Conservation (phyloP, 2,113 vertebrate genomes). For the Semnornis frantzii region DNA sequence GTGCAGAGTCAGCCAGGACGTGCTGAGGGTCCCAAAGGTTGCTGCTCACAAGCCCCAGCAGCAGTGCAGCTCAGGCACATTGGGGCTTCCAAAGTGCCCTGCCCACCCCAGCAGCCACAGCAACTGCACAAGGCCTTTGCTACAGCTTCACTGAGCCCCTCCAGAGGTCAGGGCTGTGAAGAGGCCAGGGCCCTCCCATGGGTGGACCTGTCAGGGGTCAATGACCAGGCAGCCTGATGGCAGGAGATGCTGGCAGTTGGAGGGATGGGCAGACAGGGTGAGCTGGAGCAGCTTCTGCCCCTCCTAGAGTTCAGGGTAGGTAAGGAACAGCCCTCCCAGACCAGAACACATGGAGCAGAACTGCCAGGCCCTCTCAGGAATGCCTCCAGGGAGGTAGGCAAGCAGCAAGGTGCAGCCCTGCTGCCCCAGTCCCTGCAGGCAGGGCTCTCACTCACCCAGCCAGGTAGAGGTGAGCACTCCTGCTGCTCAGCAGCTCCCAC, state of each 20-base stretch:
- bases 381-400: background rate
- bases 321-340: background rate
- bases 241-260: background rate
- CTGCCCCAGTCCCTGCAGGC: fast-evolving
- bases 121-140: background rate
- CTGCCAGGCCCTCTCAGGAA: background rate
- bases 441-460: conserved; percentile 85
- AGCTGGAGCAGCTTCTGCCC: background rate
- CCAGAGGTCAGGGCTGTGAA: background rate
- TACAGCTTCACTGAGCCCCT: background rate
- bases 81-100: background rate
- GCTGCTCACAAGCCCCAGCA: background rate
- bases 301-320: background rate
- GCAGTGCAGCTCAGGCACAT: fast-evolving
- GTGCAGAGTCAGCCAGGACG: background rate
- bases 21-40: background rate
- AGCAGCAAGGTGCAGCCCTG: fast-evolving
- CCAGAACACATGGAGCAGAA: background rate
- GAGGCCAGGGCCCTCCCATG: background rate
- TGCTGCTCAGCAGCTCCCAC: conserved; percentile 84
- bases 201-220: background rate
- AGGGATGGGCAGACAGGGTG: fast-evolving
- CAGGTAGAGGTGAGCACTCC: conserved; percentile 82
- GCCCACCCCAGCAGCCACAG: background rate
- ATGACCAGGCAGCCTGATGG: background rate